phyloP scores from a whole-genome alignment of 2,888 invertebrate species.

The Nasonia oneida region DNA sequence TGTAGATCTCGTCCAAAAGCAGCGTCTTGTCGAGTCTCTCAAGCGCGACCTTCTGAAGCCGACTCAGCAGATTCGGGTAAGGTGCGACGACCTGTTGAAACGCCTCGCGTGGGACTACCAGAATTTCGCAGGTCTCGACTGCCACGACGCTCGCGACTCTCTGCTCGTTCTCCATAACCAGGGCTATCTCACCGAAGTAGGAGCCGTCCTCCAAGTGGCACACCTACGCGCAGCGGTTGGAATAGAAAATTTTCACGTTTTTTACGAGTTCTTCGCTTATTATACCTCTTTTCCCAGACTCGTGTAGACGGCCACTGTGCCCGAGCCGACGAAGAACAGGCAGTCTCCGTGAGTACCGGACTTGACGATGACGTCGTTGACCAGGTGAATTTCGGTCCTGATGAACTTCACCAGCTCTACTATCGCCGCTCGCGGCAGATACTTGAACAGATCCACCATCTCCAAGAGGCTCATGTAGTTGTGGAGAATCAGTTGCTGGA shows the following conservation, averaged over 20 bases:
- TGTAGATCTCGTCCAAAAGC: conserved; percentile 62
- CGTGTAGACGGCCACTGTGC: conserved; percentile 79
- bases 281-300: conserved; percentile 76
- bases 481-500: conserved; percentile 76
- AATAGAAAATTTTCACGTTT: neutral
- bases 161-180: conserved; percentile 77
- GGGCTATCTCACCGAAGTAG: conserved; percentile 79
- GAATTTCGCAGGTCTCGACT: conserved; percentile 79
- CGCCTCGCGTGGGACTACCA: conserved; percentile 74
- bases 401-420: conserved; percentile 72
- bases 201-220: conserved; percentile 80
- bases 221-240: conserved; percentile 70
- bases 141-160: conserved; percentile 78
- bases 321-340: conserved; percentile 78
- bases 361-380: conserved; percentile 77
- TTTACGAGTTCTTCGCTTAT: conserved; percentile 14
- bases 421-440: conserved; percentile 73
- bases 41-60: conserved; percentile 72
- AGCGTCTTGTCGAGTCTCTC: conserved; percentile 67
- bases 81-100: conserved; percentile 76
- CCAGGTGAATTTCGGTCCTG: conserved; percentile 75
- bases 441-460: conserved; percentile 76
- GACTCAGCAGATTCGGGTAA: conserved; percentile 75
- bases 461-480: conserved; percentile 74
- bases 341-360: conserved; percentile 74